Base-by-base conservation (phyloP, 2,797 vertebrate genomes). In the Carduelis carduelis region DNA sequence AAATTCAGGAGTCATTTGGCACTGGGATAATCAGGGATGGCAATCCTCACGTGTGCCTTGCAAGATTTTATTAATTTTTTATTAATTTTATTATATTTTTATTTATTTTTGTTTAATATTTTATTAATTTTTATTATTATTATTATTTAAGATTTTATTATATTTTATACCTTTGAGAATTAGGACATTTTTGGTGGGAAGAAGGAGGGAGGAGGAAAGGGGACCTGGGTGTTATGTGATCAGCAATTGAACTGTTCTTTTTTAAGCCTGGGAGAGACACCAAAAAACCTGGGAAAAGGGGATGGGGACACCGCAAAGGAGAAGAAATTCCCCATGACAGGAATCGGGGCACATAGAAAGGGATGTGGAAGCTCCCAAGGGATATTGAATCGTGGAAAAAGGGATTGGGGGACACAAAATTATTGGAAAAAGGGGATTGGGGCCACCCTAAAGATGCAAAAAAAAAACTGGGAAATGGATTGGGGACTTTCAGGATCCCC, bases 381-480 rank as follows among this genome's bases (percentile, higher is more conserved):
- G 28, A 14, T 1, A 2, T 21, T 23, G 14, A n/a, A 46, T 66
- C 0, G 3, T n/a, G n/a, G 22, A 0, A 26, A 65, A 55, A 21
- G 8, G 8, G 27, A 37, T 16, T 44, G 6, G 13, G 8, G 16
- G 26, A 21, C n/a, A 13, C 21, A 44, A 44, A 53, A 41, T 13
- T 59, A 6, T 27, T 19, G 15, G 34, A 4, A 37, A 12, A 37
- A 6, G 11, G 34, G 11, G 24, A 37, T 5, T 37, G 11, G 34
- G 34, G 56, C 19, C 2, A 37, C 3, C 16, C 17, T 11, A 59
- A 59, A 59, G 56, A 37, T 11, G 27, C 6, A 37, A 35, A 24
- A 37, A 35, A 24, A 34, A 57, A 35, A 6, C 14, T 56, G n/a
- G 8, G 10, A 17, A 78, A 78, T 27, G 11, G 10, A 8, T 14